Evolutionary conservation across 2,888 invertebrate genomes (phyloP), one percentile per base, ranked within the genome.

Genomic region (Orthonevra nobilis): DNA sequence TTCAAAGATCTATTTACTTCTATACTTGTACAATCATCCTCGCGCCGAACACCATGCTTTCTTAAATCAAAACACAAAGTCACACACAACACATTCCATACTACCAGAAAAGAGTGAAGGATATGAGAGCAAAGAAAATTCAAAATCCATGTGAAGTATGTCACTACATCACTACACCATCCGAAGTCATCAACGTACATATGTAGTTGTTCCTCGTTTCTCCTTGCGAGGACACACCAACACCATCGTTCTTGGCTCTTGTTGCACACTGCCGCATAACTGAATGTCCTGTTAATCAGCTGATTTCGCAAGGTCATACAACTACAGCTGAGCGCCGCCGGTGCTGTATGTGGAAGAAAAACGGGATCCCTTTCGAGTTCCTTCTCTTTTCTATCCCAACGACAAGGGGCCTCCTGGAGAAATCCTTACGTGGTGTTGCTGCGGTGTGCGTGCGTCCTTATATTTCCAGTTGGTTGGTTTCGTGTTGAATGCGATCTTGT

Each of bases 271-370:
- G 32, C 32, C 28, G 61, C 48, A 17, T 34, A 66, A 17, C 66
- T 79, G 66, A 68, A 61, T 73, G 79, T 79, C 79, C 79, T 79
- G 73, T 68, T 73, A 61, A 73, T 79, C 79, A 79, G 79, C 79
- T 79, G 79, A 68, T 79, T 72, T 61, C 28, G 66, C 79, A 79
- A 79, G 79, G 79, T 79, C 79, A 66, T 30, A 30, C 48, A 36
- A 6, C 60, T 40, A 32, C 79, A 73, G 79, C 66, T 79, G 79
- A 61, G 44, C 26, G 30, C 54, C 28, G n/a, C n/a, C n/a, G n/a
- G n/a, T n/a, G n/a, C n/a, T 17, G 20, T 20, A 9, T 4, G 4
- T 30, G 10, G 4, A 42, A 32, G 6, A 50, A 70, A 10, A 75
- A 61, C 56, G 75, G 64, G 26, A 61, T 54, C 54, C 48, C 61